These are phyloP conservation scores for Perodicticus potto DNA, from an alignment of 2,797 vertebrate genomes.

Conservation along the genomic window DNA sequence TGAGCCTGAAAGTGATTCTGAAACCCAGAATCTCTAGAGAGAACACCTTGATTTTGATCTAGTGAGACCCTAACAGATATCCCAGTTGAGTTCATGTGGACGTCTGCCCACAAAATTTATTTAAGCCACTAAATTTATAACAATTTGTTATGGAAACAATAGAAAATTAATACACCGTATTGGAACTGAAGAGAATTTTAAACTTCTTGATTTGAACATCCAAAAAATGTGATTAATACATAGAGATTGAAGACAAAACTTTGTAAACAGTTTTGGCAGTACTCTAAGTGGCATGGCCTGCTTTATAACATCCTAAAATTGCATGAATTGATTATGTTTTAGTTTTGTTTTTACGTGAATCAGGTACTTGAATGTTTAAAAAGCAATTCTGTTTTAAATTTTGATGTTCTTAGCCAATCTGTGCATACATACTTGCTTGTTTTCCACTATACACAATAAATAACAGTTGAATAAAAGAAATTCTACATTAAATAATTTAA, in stretches of 20 bases:
- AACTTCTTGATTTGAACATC: background rate
- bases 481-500: background rate
- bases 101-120: background rate
- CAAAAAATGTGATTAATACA: background rate
- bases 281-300: background rate
- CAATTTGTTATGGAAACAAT: background rate
- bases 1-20: background rate
- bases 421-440: background rate
- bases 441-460: background rate
- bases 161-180: background rate
- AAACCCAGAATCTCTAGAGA: background rate
- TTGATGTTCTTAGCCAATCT: background rate
- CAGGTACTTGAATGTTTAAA: background rate
- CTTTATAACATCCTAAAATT: background rate
- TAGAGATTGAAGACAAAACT: background rate
- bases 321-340: background rate
- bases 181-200: background rate
- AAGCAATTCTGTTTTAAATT: background rate
- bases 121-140: background rate
- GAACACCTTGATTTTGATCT: background rate
- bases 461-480: background rate
- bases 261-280: background rate
- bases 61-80: background rate
- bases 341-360: background rate
- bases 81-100: background rate